These are phyloP conservation scores for Cerastis leucographa DNA, from an alignment of 2,888 invertebrate species.

Conservation along the genomic window DNA sequence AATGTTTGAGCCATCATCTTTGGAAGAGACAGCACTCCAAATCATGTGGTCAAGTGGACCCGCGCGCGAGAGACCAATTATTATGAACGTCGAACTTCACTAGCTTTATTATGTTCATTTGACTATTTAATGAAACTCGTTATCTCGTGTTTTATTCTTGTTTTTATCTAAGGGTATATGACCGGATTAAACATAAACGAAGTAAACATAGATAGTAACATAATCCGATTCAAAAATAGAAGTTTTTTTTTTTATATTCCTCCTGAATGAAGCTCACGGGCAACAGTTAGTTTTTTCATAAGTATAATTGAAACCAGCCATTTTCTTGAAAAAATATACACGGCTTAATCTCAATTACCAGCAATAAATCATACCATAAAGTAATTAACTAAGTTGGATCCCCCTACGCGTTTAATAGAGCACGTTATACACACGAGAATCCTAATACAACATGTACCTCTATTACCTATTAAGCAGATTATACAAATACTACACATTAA, in stretches of 20 bases:
- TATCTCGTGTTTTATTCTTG: too few species aligned
- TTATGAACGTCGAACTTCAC: background rate
- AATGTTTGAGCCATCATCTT: background rate
- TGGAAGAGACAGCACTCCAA: background rate
- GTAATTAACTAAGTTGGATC: background rate
- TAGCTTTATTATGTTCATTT: background rate
- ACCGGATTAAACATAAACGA: too few species aligned
- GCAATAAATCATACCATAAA: constrained; percentile 2
- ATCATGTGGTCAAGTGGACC: too few species aligned
- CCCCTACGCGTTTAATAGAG: constrained; percentile 2
- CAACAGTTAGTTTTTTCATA: too few species aligned
- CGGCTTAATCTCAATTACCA: background rate
- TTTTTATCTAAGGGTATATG: too few species aligned
- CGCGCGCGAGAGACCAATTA: too few species aligned
- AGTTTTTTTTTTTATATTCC: too few species aligned
- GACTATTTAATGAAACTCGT: background rate
- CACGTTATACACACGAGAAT: constrained; percentile 9
- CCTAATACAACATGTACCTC: background rate
- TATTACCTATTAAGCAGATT: background rate
- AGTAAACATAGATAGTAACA: too few species aligned
- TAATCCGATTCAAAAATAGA: too few species aligned
- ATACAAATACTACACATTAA: constrained; percentile 27
- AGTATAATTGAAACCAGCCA: background rate
- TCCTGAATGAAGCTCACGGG: too few species aligned
- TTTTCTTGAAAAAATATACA: background rate